phyloP scores from a whole-genome alignment of 2,888 invertebrate species.

The Perizoma flavofasciatum region DNA sequence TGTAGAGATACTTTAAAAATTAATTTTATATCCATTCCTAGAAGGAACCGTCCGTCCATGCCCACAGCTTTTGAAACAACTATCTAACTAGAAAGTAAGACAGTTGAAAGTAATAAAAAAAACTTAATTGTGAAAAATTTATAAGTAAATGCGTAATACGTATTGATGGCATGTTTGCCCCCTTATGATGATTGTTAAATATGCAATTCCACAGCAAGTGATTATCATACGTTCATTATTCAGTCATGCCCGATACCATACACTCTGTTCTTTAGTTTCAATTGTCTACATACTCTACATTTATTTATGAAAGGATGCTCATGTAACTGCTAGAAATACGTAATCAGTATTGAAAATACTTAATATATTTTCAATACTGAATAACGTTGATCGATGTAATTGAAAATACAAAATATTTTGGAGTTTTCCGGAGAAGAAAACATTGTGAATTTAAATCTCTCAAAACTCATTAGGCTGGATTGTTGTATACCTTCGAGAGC shows the following conservation, averaged over 20 bases:
- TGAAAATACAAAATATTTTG: no score
- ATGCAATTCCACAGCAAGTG: constrained; percentile 64
- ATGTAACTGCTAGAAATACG: background rate
- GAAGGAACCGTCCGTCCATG: no score
- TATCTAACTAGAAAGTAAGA: no score
- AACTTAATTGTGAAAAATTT: constrained; percentile 19
- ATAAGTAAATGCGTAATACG: constrained; percentile 36
- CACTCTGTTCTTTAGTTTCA: constrained; percentile 59
- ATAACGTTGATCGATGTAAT: no score
- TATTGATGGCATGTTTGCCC: constrained; percentile 52
- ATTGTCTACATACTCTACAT: constrained; percentile 47
- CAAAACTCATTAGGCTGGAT: constrained; percentile 14
- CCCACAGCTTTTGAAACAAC: no score
- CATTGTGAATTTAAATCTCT: constrained; percentile 11
- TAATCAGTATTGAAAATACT: no score
- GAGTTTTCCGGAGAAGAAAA: constrained; percentile 14
- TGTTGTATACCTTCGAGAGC: constrained; percentile 23
- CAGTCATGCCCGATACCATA: constrained; percentile 62
- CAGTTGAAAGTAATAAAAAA: constrained; percentile 19
- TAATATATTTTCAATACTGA: no score
- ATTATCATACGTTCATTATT: constrained; percentile 71
- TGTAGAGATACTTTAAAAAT: no score
- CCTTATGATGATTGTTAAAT: constrained; percentile 57
- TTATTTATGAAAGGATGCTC: constrained; percentile 3
- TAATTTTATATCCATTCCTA: no score